Percentiles rank a stretch among this genome's conserved stretches.
phyloP scores from a whole-genome alignment of 2,797 vertebrate genomes.

The Galagoides demidoff region DNA sequence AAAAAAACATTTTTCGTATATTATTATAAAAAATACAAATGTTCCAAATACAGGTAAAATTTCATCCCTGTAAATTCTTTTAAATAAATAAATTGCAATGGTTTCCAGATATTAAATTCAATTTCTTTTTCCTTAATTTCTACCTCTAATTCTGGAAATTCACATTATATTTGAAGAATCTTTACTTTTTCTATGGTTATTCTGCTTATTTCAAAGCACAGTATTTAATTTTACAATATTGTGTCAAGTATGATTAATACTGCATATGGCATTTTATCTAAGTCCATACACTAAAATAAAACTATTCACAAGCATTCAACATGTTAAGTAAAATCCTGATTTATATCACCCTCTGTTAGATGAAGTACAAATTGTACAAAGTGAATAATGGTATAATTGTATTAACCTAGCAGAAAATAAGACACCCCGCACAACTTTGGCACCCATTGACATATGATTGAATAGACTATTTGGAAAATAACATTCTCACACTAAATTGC shows the following conservation, averaged over 20 bases:
- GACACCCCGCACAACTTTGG: constrained; percentile 15
- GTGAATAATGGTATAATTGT: constrained; percentile 39
- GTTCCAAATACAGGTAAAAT: not conserved
- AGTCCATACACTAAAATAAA: not conserved
- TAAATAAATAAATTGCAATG: constrained; percentile 19
- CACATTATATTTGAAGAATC: not conserved
- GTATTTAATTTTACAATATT: constrained; percentile 19
- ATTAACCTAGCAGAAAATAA: constrained; percentile 24
- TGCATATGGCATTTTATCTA: not conserved
- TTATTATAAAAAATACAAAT: constrained; percentile 29
- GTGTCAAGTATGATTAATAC: not conserved
- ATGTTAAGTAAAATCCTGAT: not conserved
- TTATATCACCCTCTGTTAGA: not conserved
- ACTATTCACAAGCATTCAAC: not conserved
- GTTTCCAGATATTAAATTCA: constrained; percentile 30
- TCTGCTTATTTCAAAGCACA: constrained; percentile 11
- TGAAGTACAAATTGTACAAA: constrained; percentile 23
- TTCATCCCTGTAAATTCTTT: not conserved
- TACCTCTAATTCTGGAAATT: not conserved
- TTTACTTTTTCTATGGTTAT: not conserved
- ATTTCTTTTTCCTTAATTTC: constrained; percentile 45
- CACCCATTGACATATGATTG: constrained; percentile 49
- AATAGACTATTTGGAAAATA: constrained; percentile 64
- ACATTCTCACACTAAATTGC: constrained; percentile 50
- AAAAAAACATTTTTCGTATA: not conserved